These are phyloP conservation scores for Sporophila hypoxantha DNA, from an alignment of 2,113 vertebrate genomes.

Conservation along the genomic window DNA sequence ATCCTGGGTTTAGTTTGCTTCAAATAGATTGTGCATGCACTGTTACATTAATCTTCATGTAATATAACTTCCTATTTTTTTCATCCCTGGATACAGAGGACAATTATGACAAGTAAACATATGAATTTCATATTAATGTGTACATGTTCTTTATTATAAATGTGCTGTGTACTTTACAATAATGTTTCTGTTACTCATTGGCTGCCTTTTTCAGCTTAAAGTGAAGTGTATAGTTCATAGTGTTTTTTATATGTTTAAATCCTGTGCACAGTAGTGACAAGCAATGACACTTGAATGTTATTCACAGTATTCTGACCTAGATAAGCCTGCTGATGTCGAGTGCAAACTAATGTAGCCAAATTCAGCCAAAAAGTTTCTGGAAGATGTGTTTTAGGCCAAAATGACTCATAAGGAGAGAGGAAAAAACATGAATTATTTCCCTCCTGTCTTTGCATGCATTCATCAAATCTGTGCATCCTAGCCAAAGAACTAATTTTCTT, in stretches of 20 bases:
- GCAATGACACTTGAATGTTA: not conserved
- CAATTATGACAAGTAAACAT: not conserved
- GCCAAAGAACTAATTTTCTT: constrained; percentile 30
- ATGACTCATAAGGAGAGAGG: constrained; percentile 42
- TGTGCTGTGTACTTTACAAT: not conserved
- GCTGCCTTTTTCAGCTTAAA: not conserved
- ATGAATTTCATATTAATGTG: not conserved
- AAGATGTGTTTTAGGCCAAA: constrained; percentile 33
- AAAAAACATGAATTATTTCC: constrained; percentile 52
- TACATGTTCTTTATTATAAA: not conserved
- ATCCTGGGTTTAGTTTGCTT: not conserved
- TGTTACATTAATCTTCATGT: not conserved
- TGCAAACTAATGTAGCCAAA: not conserved
- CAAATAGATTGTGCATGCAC: not conserved
- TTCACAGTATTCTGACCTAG: not conserved
- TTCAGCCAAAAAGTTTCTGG: constrained; percentile 33
- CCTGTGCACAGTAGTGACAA: not conserved
- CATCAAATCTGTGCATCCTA: not conserved
- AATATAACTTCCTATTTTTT: not conserved
- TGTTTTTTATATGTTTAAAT: not conserved
- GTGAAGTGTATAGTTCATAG: not conserved
- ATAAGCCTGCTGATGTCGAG: not conserved
- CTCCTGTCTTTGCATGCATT: constrained; percentile 20
- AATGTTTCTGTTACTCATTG: not conserved
- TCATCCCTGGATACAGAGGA: not conserved